Percentiles rank a stretch among this genome's conserved stretches.
These are phyloP conservation scores for Aptenodytes patagonicus DNA, from an alignment of 2,113 vertebrate species.

Conservation along the genomic window DNA sequence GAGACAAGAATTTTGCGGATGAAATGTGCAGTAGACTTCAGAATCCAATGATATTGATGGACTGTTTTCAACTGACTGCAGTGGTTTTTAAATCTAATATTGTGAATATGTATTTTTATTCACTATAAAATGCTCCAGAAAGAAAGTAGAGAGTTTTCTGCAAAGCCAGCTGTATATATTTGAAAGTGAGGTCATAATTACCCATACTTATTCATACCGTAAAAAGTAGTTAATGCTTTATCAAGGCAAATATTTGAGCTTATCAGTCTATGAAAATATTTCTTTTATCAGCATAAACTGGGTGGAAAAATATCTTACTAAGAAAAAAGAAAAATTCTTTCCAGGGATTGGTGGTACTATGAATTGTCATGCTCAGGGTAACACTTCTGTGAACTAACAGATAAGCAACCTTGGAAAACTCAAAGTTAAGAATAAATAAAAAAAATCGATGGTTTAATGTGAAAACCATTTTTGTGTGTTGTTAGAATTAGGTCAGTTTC, in stretches of 20 bases:
- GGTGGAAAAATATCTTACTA: not conserved
- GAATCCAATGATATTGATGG: not conserved
- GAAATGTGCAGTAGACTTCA: not conserved
- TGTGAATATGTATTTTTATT: not conserved
- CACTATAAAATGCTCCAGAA: not conserved
- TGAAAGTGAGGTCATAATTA: not conserved
- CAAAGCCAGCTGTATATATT: not conserved
- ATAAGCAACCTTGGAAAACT: conserved; percentile 5
- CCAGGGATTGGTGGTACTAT: not conserved
- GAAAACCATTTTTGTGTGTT: not conserved
- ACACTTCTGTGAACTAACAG: not conserved
- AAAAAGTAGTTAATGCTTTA: not conserved
- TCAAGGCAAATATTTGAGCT: conserved; percentile 1
- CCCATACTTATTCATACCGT: not conserved
- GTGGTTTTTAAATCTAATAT: not conserved
- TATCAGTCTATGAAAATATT: not conserved
- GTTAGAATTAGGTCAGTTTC: not conserved
- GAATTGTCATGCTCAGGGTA: not conserved
- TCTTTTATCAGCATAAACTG: not conserved
- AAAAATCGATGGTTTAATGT: not conserved
- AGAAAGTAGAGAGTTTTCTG: not conserved
- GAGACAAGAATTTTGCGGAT: not conserved
- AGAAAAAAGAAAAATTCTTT: not conserved
- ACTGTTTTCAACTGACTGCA: not conserved
- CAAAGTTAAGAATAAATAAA: not conserved